A percentile compares a stretch with the other conserved stretches of the same genome.
Evolutionary conservation across 2,888 invertebrate genomes (phyloP).

Genomic region (Sylvicola cinctus): DNA sequence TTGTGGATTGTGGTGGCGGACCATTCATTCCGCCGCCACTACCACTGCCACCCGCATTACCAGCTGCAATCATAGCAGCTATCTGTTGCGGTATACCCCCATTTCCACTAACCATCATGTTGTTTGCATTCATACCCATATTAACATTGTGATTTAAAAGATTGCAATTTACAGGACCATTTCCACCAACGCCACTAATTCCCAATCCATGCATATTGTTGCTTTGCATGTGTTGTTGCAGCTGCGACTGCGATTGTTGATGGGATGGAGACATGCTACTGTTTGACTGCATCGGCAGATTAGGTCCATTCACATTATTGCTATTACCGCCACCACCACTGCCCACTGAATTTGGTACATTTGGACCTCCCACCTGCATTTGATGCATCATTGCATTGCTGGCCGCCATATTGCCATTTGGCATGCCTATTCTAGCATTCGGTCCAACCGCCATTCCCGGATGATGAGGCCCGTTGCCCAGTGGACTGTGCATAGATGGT

Average conservation of each 20-base stretch:
- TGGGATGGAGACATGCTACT: slow-evolving; percentile 7
- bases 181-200: slow-evolving; percentile 4
- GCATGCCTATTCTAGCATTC: background rate
- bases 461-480: slow-evolving; percentile 38
- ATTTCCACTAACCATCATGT: slow-evolving; percentile 2
- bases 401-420: too few species aligned
- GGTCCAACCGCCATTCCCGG: slow-evolving; percentile 8
- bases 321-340: slow-evolving; percentile 22
- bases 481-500: slow-evolving; percentile 49
- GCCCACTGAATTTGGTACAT: slow-evolving; percentile 5
- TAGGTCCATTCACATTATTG: too few species aligned
- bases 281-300: too few species aligned
- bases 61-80: background rate
- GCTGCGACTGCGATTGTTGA: slow-evolving; percentile 11
- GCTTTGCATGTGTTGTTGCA: slow-evolving; percentile 10
- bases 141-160: too few species aligned
- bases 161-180: too few species aligned
- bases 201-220: slow-evolving; percentile 10
- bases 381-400: slow-evolving; percentile 27
- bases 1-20: background rate
- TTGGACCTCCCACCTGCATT: slow-evolving; percentile 34
- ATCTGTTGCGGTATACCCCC: background rate
- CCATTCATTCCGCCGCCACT: slow-evolving; percentile 3
- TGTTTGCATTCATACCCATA: slow-evolving; percentile 4
- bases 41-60: slow-evolving; percentile 8